A percentile compares a stretch with the other conserved stretches of the same genome.
phyloP scores from a whole-genome alignment of 1,140 invertebrate genomes.

The Bombus waltoni region DNA sequence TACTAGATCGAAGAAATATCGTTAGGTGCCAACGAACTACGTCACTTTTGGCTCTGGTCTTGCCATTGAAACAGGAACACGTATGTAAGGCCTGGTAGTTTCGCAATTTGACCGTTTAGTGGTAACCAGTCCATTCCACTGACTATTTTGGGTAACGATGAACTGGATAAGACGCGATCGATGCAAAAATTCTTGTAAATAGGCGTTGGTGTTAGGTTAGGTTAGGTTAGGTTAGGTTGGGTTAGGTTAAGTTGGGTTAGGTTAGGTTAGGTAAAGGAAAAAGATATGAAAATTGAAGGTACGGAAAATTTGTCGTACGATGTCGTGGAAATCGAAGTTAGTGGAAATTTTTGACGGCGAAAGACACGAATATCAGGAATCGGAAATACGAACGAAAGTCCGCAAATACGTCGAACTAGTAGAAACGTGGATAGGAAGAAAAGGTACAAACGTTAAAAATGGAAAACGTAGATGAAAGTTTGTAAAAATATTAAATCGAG shows the following conservation, averaged over 20 bases:
- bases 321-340: not conserved
- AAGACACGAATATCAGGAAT: not conserved
- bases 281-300: not conserved
- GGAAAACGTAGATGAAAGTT: too few species aligned
- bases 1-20: slow-evolving; percentile 26
- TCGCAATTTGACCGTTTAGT: slow-evolving; percentile 41
- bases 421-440: too few species aligned
- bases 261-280: not conserved
- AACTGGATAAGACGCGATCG: not conserved
- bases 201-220: too few species aligned
- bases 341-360: not conserved
- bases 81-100: not conserved
- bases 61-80: slow-evolving; percentile 37
- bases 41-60: slow-evolving; percentile 35
- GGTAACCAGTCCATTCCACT: not conserved
- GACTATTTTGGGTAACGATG: slow-evolving; percentile 28
- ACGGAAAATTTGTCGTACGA: not conserved
- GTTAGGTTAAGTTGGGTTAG: too few species aligned
- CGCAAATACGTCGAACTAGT: not conserved
- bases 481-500: too few species aligned
- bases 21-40: slow-evolving; percentile 24
- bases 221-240: too few species aligned
- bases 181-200: not conserved
- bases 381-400: not conserved
- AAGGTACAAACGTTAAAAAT: too few species aligned